A percentile compares a stretch with the other conserved stretches of the same genome.
phyloP scores from a whole-genome alignment of 1,140 invertebrate genomes.

The Aporrectodea caliginosa region DNA sequence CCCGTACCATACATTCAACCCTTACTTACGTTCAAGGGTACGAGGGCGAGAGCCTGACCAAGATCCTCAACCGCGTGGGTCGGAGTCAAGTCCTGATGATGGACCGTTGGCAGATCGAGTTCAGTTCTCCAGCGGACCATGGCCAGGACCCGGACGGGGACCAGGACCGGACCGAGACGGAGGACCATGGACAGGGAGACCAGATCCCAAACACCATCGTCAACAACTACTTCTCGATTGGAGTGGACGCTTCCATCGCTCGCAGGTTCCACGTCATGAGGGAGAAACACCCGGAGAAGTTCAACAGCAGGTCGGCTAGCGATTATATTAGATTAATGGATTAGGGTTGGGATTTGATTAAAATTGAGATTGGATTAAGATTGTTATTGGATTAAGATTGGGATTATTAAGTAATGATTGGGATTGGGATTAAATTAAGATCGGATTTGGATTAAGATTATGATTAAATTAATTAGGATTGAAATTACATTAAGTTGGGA shows the following conservation, averaged over 20 bases:
- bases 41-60: slow-evolving; percentile 84
- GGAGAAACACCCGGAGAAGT: slow-evolving; percentile 95
- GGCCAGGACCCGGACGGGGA: too few species aligned
- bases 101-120: slow-evolving; percentile 89
- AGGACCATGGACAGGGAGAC: too few species aligned
- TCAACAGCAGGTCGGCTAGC: slow-evolving; percentile 79
- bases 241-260: slow-evolving; percentile 94
- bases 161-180: neutral
- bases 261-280: slow-evolving; percentile 94
- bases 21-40: slow-evolving; percentile 68
- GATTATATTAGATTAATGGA: too few species aligned
- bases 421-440: too few species aligned
- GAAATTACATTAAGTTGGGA: too few species aligned
- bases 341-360: too few species aligned
- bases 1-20: too few species aligned
- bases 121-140: neutral
- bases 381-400: too few species aligned
- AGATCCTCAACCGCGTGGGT: slow-evolving; percentile 67
- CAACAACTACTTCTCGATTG: slow-evolving; percentile 96
- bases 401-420: too few species aligned
- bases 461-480: too few species aligned
- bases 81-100: slow-evolving; percentile 64
- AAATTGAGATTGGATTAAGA: too few species aligned
- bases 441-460: too few species aligned
- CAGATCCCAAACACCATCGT: slow-evolving; percentile 92